Evolutionary conservation across 2,888 invertebrate species (phyloP), one percentile per base, ranked within the genome.

Genomic region (Stomorhina lunata): DNA sequence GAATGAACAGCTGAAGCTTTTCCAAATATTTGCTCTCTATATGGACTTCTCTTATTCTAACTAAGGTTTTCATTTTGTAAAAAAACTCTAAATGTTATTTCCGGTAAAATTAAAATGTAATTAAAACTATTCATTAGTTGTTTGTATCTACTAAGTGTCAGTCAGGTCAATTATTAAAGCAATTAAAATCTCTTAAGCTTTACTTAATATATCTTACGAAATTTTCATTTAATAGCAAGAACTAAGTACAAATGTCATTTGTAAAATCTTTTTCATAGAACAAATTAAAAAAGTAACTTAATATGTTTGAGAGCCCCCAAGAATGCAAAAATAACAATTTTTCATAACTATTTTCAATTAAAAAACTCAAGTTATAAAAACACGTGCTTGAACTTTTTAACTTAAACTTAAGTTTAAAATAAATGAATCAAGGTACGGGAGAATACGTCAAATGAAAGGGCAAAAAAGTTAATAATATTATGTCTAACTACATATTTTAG

Each of bases 391-490:
- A 73, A 68, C 61, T 68, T 63, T 68, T 71, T 50, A 48, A 48
- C 65, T 17, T 57, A 65, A 66, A 40, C 53, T 68, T 59, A 29
- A 29, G 12, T 43, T 17, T 45, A 34, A 25, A 57, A 55, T 17
- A 57, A 71, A 55, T 78, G 55, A 65, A 78, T 78, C 63, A 78
- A 78, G 77, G 77, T 65, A 15, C 40, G 43, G 22, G 10, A 40
- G 59, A 22, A 34, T 25, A 25, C n/a, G 40, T 40, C n/a, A 25
- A 10, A 12, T 50, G n/a, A n/a, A n/a, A n/a, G n/a, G n/a, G n/a
- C n/a, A n/a, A n/a, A n/a, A n/a, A n/a, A n/a, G n/a, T n/a, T n/a
- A n/a, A n/a, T n/a, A n/a, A n/a, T n/a, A n/a, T n/a, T n/a, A n/a
- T n/a, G n/a, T n/a, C n/a, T n/a, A n/a, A n/a, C n/a, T n/a, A n/a